Percentiles rank a stretch among this genome's conserved stretches.
These are phyloP conservation scores for Hyperopisus bebe DNA, from an alignment of 2,113 vertebrate genomes.

Conservation along the genomic window DNA sequence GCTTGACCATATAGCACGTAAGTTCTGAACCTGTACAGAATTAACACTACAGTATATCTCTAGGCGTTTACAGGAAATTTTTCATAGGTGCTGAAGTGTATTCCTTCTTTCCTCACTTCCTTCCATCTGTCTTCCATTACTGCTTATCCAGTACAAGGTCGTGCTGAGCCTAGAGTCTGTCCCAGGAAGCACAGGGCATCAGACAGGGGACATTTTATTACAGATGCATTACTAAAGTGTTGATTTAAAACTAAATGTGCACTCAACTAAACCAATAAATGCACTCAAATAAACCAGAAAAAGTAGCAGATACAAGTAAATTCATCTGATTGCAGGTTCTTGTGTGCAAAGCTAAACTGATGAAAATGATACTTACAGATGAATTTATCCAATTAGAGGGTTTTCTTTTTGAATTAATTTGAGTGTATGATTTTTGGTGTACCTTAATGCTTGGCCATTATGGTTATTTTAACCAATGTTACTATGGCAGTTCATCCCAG, in stretches of 20 bases:
- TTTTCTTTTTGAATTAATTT: background rate
- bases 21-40: background rate
- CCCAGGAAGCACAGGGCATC: background rate
- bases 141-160: background rate
- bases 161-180: background rate
- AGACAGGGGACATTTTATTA: background rate
- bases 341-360: background rate
- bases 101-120: background rate
- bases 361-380: background rate
- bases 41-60: background rate
- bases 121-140: background rate
- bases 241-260: background rate
- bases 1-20: background rate
- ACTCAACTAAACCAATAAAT: background rate
- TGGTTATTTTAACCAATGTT: background rate
- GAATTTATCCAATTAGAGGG: background rate
- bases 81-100: background rate
- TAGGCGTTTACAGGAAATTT: background rate
- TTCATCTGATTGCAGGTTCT: background rate
- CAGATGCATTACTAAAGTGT: background rate
- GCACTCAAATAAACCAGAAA: background rate
- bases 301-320: background rate
- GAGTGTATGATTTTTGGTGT: background rate
- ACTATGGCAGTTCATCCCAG: background rate
- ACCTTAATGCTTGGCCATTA: background rate